Evolutionary conservation across 1,140 invertebrate species (phyloP).

Genomic region (Drosophila equinoxialis): DNA sequence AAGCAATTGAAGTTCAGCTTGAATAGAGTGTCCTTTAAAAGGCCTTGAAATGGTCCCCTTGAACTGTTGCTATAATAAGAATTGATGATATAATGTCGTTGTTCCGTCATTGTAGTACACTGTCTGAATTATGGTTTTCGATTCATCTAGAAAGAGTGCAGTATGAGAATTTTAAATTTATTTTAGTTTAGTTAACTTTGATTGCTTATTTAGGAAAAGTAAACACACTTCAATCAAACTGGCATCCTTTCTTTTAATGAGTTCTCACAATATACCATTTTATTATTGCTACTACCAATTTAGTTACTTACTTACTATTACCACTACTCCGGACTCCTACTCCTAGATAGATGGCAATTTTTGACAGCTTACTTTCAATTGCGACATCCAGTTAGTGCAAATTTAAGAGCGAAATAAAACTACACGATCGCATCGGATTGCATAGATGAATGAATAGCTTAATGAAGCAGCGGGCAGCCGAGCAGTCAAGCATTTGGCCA

Average conservation of each 20-base stretch:
- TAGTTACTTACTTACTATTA: background rate
- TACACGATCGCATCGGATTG: slow-evolving; percentile 66
- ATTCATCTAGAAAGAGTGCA: too few species aligned
- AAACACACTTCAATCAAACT: background rate
- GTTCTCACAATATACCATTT: background rate
- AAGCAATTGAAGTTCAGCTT: slow-evolving; percentile 30
- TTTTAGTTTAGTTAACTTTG: background rate
- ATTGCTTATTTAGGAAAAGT: background rate
- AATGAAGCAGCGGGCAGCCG: slow-evolving; percentile 62
- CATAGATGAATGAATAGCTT: slow-evolving; percentile 69
- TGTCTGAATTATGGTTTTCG: too few species aligned
- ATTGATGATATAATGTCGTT: slow-evolving; percentile 18
- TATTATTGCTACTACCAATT: slow-evolving; percentile 22
- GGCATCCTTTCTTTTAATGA: background rate
- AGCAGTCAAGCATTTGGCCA: slow-evolving; percentile 32
- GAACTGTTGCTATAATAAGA: slow-evolving; percentile 33
- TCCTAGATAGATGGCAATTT: slow-evolving; percentile 44
- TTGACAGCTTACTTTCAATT: slow-evolving; percentile 80
- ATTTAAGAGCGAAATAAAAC: slow-evolving; percentile 79
- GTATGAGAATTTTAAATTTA: too few species aligned
- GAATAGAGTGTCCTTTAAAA: slow-evolving; percentile 23
- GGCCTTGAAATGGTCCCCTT: slow-evolving; percentile 41
- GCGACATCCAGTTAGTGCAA: slow-evolving; percentile 79
- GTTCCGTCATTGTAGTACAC: background rate
- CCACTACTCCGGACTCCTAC: background rate